Base-by-base conservation (phyloP, 2,797 vertebrate genomes). In the Oreonectes daqikongensis region DNA sequence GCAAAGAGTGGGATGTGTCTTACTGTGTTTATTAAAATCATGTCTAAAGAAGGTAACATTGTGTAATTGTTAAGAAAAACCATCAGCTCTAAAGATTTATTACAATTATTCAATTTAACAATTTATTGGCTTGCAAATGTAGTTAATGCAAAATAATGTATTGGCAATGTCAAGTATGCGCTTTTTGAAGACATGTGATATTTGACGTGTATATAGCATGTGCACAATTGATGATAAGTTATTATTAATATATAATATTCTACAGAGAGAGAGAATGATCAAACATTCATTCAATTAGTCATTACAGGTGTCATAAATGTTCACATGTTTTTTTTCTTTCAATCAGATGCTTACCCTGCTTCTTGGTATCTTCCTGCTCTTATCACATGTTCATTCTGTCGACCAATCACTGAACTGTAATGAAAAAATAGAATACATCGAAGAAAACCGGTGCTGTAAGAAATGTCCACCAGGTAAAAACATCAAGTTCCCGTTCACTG, bases 401-500 rank as follows among this genome's bases (percentile, higher is more conserved):
- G 72, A 6, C 24, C 24, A 79, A 6, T 69, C 82, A 20, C 15
- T 9, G 0, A 0, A 22, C 0, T 93, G 92, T 80, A 26, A 35
- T 9, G 0, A 53, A 17, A 24, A 0, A 17, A 40, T 0, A 65
- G 0, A 2, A 69, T 42, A 44, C 7, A 87, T 0, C 86, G 84
- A 53, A 0, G 0, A 0, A 80, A 79, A 84, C 80, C 84, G 0
- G 0, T 92, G 91, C 80, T 93, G 92, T 75, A 0, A 81, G 0
- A 89, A 38, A 82, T 93, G 92, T 38, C 0, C 0, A n/a, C 86
- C 88, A 90, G 93, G 93, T 94, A 90, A 59, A 40, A 4, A 63
- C 61, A 77, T 40, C 46, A 38, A 46, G 57, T 61, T 3, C 22
- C 53, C 24, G 17, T 48, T 76, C 17, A 50, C 26, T 50, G 2